Conservation (phyloP, 2,797 vertebrate species). For the Eulemur coronatus region DNA sequence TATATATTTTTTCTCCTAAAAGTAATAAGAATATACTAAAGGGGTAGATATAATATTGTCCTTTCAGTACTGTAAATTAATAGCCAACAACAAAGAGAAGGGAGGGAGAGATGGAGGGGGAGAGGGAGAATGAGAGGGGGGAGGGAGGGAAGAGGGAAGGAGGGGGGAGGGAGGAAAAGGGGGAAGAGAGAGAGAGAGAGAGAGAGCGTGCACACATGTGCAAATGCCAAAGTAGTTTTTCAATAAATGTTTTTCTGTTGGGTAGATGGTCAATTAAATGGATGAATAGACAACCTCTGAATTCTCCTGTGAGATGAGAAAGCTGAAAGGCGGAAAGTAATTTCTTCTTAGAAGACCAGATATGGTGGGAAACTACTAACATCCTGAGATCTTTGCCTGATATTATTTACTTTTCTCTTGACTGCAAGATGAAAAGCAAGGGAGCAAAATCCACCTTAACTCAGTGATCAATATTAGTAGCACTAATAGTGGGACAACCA, state of each 20-base stretch:
- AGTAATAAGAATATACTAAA: background rate
- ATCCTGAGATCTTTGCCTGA: background rate
- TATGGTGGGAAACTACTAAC: background rate
- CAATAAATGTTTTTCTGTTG: background rate
- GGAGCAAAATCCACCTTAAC: background rate
- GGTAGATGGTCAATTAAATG: background rate
- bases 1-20: background rate
- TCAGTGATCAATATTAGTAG: background rate
- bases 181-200: too few relatives aligned
- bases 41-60: background rate
- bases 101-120: too few relatives aligned
- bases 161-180: too few relatives aligned
- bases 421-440: background rate
- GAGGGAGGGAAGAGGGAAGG: too few relatives aligned
- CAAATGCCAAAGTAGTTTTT: background rate
- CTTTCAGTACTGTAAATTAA: background rate
- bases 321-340: background rate
- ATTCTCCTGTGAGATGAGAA: background rate
- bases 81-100: background rate
- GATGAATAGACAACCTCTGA: background rate
- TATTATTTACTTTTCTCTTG: background rate
- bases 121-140: background rate
- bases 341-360: background rate
- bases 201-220: background rate
- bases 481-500: background rate